These are phyloP conservation scores for Caerostris darwini DNA, from an alignment of 1,140 invertebrate species.

Conservation along the genomic window DNA sequence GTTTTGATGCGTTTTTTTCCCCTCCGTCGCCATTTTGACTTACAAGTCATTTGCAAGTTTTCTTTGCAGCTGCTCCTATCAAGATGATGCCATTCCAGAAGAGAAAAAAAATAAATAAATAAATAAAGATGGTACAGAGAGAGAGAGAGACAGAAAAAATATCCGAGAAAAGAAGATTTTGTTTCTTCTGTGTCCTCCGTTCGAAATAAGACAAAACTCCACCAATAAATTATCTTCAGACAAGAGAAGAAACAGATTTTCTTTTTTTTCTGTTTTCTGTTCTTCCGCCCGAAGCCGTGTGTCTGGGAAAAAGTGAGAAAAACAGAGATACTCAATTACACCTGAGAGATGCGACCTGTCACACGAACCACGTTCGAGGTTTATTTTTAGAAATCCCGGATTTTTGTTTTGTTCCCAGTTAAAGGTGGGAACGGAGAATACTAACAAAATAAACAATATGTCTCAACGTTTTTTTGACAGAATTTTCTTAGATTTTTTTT, in stretches of 20 bases:
- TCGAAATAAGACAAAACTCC: slow-evolving; percentile 1
- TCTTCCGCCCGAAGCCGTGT: not conserved
- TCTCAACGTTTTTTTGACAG: not conserved
- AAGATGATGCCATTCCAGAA: too few relatives aligned
- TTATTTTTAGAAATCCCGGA: not conserved
- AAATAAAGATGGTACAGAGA: not conserved
- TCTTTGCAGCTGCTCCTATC: too few relatives aligned
- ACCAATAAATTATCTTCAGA: slow-evolving; percentile 13
- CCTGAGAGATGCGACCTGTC: slow-evolving; percentile 38
- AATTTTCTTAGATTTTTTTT: not conserved
- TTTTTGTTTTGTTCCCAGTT: too few relatives aligned
- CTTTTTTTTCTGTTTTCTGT: not conserved
- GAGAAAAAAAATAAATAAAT: not conserved
- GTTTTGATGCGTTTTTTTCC: too few relatives aligned
- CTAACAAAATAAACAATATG: not conserved
- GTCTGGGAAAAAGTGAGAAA: not conserved
- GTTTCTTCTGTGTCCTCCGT: not conserved
- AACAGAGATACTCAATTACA: slow-evolving; percentile 27
- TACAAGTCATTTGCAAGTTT: too few relatives aligned
- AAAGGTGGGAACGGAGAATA: not conserved
- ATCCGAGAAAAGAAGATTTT: not conserved
- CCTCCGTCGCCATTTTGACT: too few relatives aligned
- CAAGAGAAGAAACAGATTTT: not conserved
- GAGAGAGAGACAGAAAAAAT: not conserved
- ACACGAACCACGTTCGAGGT: not conserved